Evolutionary conservation across 2,888 invertebrate genomes (phyloP).

Genomic region (Bellardia pandia): DNA sequence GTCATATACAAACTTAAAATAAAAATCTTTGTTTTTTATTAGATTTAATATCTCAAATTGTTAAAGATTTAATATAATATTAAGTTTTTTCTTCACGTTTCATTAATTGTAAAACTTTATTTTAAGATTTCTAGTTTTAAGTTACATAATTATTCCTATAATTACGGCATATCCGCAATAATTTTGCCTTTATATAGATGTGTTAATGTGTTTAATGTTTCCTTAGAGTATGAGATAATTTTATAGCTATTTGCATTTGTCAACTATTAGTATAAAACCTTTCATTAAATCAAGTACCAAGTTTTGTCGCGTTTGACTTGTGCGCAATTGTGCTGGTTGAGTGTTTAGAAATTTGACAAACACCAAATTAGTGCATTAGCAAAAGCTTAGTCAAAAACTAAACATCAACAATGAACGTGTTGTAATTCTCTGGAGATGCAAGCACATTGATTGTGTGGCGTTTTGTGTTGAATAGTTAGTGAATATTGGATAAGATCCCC

Average conservation of each 20-base stretch:
- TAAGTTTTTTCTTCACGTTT: no score
- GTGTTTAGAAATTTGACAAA: not conserved
- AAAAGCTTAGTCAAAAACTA: not conserved
- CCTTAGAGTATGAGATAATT: not conserved
- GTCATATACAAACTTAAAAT: not conserved
- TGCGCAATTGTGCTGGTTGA: not conserved
- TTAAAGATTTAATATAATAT: no score
- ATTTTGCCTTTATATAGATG: not conserved
- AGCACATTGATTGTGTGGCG: no score
- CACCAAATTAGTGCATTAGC: constrained; percentile 1
- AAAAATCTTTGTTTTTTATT: no score
- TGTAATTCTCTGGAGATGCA: no score
- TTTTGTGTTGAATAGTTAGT: no score
- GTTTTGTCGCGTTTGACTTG: not conserved
- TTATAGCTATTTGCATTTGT: not conserved
- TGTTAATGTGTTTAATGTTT: not conserved
- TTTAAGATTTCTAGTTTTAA: no score
- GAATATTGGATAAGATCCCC: no score
- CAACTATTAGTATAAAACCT: not conserved
- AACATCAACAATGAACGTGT: no score
- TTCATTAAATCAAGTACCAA: not conserved
- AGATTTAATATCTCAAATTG: no score
- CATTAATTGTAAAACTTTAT: no score
- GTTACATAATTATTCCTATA: not conserved
- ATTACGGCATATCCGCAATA: not conserved